phyloP scores from a whole-genome alignment of 2,113 vertebrate species.

The Neolamprologus toae region DNA sequence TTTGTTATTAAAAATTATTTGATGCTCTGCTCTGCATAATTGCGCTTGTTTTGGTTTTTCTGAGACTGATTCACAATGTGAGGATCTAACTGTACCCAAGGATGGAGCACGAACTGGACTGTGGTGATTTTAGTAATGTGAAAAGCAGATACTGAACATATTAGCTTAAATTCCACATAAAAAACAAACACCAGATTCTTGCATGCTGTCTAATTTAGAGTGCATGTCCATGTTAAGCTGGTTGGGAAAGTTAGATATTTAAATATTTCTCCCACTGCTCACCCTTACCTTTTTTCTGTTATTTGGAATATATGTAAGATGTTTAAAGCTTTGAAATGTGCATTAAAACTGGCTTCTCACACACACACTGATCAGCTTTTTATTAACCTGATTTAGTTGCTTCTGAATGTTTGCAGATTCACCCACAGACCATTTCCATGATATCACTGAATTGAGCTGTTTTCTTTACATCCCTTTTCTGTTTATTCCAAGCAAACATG shows the following conservation, averaged over 20 bases:
- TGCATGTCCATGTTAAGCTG: background rate
- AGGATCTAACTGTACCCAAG: background rate
- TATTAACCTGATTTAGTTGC: background rate
- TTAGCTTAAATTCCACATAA: background rate
- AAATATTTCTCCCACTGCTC: background rate
- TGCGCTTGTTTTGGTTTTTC: fast-evolving
- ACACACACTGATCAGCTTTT: background rate
- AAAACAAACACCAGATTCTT: background rate
- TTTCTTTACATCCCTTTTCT: background rate
- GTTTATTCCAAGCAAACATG: background rate
- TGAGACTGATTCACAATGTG: background rate
- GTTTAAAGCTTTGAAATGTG: background rate
- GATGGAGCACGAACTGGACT: fast-evolving
- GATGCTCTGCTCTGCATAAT: background rate
- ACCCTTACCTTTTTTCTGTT: background rate
- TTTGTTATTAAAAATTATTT: background rate
- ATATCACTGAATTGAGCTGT: background rate
- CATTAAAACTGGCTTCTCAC: background rate
- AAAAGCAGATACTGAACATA: background rate
- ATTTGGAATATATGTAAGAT: background rate
- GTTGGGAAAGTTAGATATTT: background rate
- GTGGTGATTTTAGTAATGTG: background rate
- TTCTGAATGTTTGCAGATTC: background rate
- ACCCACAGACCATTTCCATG: background rate
- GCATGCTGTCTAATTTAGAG: background rate